Evolutionary conservation across 2,797 vertebrate species (phyloP).

Genomic region (Threskiornis aethiopicus): DNA sequence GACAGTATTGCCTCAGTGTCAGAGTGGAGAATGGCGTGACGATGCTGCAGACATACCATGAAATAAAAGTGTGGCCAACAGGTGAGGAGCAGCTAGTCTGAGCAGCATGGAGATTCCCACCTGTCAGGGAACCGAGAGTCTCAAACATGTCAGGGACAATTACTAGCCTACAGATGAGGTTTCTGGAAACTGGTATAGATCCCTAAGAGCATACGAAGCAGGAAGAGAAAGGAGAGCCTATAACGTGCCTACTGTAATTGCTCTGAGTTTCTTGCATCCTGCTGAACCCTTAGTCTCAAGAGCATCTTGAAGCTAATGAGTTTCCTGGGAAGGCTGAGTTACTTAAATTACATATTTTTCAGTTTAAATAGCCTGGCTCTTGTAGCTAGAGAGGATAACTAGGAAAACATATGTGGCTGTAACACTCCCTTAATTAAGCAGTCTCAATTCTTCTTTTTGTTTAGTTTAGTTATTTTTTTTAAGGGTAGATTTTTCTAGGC

Average conservation of each 20-base stretch:
- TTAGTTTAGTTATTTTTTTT: not conserved
- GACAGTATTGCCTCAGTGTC: slow-evolving; percentile 85
- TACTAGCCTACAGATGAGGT: not conserved
- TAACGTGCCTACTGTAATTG: not conserved
- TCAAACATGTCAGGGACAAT: not conserved
- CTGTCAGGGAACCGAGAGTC: not conserved
- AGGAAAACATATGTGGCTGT: not conserved
- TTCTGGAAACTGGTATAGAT: not conserved
- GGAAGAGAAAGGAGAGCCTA: not conserved
- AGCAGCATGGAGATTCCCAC: not conserved
- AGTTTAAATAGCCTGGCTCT: not conserved
- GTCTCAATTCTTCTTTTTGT: not conserved
- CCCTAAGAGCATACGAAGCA: not conserved
- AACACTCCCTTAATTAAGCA: not conserved
- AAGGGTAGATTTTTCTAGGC: not conserved
- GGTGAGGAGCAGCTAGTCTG: slow-evolving; percentile 63
- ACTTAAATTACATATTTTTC: not conserved
- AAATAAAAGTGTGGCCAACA: slow-evolving; percentile 78
- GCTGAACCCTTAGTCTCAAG: not conserved
- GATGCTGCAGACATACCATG: slow-evolving; percentile 80
- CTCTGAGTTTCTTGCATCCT: not conserved
- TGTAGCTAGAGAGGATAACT: not conserved
- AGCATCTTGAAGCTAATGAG: not conserved
- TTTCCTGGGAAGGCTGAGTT: not conserved
- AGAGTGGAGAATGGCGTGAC: slow-evolving; percentile 81